These are phyloP conservation scores for Clarias magur DNA, from an alignment of 2,113 vertebrate genomes.

Conservation along the genomic window DNA sequence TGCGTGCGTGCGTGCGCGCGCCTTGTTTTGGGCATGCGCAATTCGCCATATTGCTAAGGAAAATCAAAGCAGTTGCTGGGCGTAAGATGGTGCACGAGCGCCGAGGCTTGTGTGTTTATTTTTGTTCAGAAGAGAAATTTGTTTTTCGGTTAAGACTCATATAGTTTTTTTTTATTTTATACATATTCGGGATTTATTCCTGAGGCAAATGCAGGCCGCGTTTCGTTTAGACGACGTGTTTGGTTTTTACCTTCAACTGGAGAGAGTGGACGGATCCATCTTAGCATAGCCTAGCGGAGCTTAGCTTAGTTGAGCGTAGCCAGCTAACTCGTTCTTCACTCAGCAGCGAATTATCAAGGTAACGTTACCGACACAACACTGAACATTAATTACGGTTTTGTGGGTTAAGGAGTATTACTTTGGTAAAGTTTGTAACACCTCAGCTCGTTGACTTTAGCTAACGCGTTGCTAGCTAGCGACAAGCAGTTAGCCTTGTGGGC, in stretches of 20 bases:
- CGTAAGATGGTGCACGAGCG: constrained; percentile 44
- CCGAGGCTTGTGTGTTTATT: constrained; percentile 29
- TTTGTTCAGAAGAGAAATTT: not conserved
- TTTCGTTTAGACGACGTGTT: not conserved
- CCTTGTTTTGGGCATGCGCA: constrained; percentile 41
- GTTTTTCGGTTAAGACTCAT: not conserved
- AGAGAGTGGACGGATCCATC: not conserved
- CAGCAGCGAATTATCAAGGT: not conserved
- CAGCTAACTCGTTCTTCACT: not conserved
- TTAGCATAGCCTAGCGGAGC: not conserved
- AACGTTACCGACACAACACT: not conserved
- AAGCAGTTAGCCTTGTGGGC: not conserved
- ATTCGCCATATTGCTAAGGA: constrained; percentile 49
- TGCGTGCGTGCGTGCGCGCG: too few species aligned
- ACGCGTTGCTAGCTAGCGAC: not conserved
- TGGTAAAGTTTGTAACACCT: not conserved
- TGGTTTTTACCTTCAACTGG: not conserved
- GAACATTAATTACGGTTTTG: not conserved
- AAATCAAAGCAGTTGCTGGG: constrained; percentile 47
- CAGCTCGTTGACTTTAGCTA: not conserved
- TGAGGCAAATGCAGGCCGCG: not conserved
- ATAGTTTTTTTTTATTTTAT: not conserved
- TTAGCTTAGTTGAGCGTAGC: not conserved
- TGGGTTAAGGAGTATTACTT: not conserved
- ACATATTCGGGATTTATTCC: too few species aligned